Base-by-base conservation (phyloP, 2,113 vertebrate genomes). In the Tenrec ecaudatus region DNA sequence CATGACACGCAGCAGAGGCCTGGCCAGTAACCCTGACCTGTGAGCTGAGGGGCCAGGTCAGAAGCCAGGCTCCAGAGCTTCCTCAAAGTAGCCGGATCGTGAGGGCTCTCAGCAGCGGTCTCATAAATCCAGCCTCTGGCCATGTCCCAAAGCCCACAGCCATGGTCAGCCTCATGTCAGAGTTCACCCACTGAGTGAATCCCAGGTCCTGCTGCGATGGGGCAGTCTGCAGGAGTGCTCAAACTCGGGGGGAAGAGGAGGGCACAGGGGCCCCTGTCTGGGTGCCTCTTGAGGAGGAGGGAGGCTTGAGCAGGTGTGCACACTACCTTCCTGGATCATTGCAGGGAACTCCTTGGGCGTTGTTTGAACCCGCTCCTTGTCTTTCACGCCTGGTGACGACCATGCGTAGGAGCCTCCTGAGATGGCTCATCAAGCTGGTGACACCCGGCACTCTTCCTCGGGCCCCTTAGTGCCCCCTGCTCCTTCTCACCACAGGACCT, bases 381-480 rank as follows among this genome's bases (percentile, higher is more conserved):
- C 40, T 68, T 23, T 43, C 76, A 57, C 43, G 68, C 20, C 25
- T 57, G 0, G 68, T 88, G 77, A 78, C 40, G 62, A 20, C 27
- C 6, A 47, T 29, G 20, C 23, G 3, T 16, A 40, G 73, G n/a
- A 57, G 7, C 43, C 75, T 88, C 27, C n/a, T 71, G 68, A 71
- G 68, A n/a, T 71, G 15, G n/a, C n/a, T 71, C 6, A n/a, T 71
- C 11, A 4, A 71, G 17, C 33, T 33, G n/a, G 33, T 33, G n/a
- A 33, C 68, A n/a, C 31, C 33, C 68, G n/a, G n/a, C 16, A 17
- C 68, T 71, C n/a, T n/a, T n/a, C n/a, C n/a, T n/a, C n/a, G n/a
- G 14, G 31, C n/a, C n/a, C 69, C 33, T 71, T 4, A n/a, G 4
- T 71, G 69, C n/a, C 9, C 9, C 66, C 4, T 0, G 0, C 1